phyloP scores from a whole-genome alignment of 2,888 invertebrate genomes.

The Clitarchus hookeri region DNA sequence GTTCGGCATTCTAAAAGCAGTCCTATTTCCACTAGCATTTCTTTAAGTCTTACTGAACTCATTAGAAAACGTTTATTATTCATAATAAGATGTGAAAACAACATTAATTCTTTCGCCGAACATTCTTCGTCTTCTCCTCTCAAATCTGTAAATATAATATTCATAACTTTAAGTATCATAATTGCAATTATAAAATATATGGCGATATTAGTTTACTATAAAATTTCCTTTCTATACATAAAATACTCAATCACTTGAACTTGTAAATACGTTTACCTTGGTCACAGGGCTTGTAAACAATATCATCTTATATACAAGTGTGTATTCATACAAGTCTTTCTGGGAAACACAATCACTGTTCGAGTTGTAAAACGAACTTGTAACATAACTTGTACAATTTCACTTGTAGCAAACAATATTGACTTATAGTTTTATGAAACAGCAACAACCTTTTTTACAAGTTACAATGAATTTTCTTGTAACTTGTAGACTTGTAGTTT shows the following conservation, averaged over 20 bases:
- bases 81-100: neutral
- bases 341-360: neutral
- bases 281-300: neutral
- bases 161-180: neutral
- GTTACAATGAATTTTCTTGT: neutral
- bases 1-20: neutral
- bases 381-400: neutral
- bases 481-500: too few species aligned
- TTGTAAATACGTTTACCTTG: neutral
- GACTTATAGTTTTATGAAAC: neutral
- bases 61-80: neutral
- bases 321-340: neutral
- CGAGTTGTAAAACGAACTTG: neutral
- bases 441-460: neutral
- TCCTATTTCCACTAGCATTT: neutral
- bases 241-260: neutral
- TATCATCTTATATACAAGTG: neutral
- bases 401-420: too few species aligned
- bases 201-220: too few species aligned
- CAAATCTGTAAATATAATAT: neutral
- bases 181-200: neutral
- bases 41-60: neutral
- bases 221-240: neutral
- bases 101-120: neutral
- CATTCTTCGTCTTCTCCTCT: neutral